Conservation (phyloP, 2,888 invertebrate genomes). For the Crematogaster levior region DNA sequence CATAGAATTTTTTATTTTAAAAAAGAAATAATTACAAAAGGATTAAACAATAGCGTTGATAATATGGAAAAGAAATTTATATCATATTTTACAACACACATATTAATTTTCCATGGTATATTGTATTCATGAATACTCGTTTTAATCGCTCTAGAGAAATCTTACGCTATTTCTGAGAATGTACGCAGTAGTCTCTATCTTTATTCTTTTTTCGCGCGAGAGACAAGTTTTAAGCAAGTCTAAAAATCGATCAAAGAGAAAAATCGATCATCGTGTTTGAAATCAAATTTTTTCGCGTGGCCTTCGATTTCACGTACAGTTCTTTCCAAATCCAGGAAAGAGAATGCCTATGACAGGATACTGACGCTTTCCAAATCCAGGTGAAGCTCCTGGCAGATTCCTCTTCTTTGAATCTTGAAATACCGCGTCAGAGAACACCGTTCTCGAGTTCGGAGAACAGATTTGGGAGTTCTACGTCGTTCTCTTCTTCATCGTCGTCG, state of each 20-base stretch:
- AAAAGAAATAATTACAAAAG: neutral
- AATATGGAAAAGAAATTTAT: neutral
- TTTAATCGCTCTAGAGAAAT: neutral
- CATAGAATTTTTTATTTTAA: neutral
- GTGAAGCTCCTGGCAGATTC: neutral
- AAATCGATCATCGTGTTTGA: neutral
- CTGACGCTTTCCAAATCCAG: neutral
- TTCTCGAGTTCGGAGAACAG: neutral
- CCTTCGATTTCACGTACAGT: neutral
- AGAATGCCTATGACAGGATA: too few relatives aligned
- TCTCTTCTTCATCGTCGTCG: slow-evolving; percentile 21
- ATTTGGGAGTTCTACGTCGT: slow-evolving; percentile 10
- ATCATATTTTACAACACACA: neutral
- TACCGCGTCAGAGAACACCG: neutral
- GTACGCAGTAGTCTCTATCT: neutral
- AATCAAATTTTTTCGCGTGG: slow-evolving; percentile 14
- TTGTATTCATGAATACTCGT: neutral
- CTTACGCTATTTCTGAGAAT: neutral
- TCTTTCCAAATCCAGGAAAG: neutral
- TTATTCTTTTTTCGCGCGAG: neutral
- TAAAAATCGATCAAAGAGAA: neutral
- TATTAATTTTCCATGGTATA: slow-evolving; percentile 1
- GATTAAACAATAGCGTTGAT: neutral
- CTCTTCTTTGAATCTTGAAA: neutral
- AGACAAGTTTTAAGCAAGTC: neutral